Base-by-base conservation (phyloP, 2,888 invertebrate species). In the Nipponacmea schrenckii region DNA sequence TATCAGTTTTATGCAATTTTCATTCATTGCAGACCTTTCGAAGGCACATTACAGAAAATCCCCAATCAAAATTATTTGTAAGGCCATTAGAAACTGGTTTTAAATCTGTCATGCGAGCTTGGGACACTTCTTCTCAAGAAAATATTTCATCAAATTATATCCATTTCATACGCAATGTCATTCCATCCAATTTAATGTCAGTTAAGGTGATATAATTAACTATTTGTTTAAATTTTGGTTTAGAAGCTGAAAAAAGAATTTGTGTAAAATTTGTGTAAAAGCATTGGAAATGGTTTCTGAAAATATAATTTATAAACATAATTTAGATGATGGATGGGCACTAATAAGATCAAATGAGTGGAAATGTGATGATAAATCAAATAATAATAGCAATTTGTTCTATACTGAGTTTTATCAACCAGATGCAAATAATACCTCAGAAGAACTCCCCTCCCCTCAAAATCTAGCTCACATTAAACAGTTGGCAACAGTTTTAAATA, bases 101-200 rank as follows among this genome's bases (percentile, higher is more conserved):
- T 45, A 70, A 70, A 70, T 26, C 20, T 45, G 39, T 70, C 17
- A 70, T 70, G 70, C n/a, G 66, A 17, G 39, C 27, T 46, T 70
- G 70, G 70, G 27, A 64, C 39, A 15, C 14, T 14, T 24, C 39
- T 10, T 26, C 46, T 48, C 48, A 24, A 12, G 15, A 31, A 1
- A n/a, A 14, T 20, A 20, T 70, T 15, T 31, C 50, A 26, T 7
- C 39, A n/a, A 44, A 45, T n/a, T 70, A 48, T 63, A 10, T 48
- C 17, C 20, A 66, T 27, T 66, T 70, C 27, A 48, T 70, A 14
- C 31, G 44, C 7, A 17, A 66, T 17, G 27, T 27, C 14, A 70
- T 70, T 46, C 70, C 70, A 39, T 15, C 45, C 14, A 50, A 46
- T 1, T 15, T 70, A 17, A n/a, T 66, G 24, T 17, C 64, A 12